These are phyloP conservation scores for Icerya purchasi DNA, from an alignment of 2,888 invertebrate genomes.

Conservation along the genomic window DNA sequence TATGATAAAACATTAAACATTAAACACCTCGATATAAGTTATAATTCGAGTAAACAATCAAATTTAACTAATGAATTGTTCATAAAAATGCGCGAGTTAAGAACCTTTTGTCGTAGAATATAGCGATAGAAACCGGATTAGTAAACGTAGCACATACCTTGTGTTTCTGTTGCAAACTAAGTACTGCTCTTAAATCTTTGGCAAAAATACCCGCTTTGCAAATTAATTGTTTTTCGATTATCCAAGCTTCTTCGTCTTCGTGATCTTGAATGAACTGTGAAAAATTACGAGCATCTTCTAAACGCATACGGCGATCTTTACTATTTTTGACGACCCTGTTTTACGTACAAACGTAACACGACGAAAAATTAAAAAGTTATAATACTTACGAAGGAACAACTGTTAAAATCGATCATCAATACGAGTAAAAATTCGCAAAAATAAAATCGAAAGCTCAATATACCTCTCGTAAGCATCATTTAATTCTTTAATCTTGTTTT, in stretches of 20 bases:
- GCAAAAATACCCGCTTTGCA: slow-evolving; percentile 83
- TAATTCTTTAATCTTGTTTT: slow-evolving; percentile 49
- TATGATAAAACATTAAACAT: too few species aligned
- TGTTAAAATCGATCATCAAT: too few species aligned
- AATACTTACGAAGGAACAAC: too few species aligned
- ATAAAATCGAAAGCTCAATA: too few species aligned
- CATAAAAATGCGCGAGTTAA: too few species aligned
- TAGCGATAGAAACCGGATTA: background rate
- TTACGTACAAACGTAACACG: too few species aligned
- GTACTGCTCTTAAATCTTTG: slow-evolving; percentile 75
- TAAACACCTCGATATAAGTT: too few species aligned
- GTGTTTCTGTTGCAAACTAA: slow-evolving; percentile 78
- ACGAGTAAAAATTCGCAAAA: too few species aligned
- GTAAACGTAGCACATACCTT: slow-evolving; percentile 33
- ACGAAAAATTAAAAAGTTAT: too few species aligned
- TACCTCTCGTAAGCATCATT: slow-evolving; percentile 54
- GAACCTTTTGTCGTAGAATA: too few species aligned
- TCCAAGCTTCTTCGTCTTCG: slow-evolving; percentile 94
- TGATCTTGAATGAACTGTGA: slow-evolving; percentile 92
- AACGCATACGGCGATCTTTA: slow-evolving; percentile 51
- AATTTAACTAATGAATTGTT: background rate
- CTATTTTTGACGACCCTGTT: slow-evolving; percentile 45
- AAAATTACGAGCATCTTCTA: slow-evolving; percentile 82
- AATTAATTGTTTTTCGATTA: slow-evolving; percentile 80
- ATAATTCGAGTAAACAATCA: background rate